phyloP scores from a whole-genome alignment of 2,888 invertebrate genomes.

The Chrysotoxum bicinctum region DNA sequence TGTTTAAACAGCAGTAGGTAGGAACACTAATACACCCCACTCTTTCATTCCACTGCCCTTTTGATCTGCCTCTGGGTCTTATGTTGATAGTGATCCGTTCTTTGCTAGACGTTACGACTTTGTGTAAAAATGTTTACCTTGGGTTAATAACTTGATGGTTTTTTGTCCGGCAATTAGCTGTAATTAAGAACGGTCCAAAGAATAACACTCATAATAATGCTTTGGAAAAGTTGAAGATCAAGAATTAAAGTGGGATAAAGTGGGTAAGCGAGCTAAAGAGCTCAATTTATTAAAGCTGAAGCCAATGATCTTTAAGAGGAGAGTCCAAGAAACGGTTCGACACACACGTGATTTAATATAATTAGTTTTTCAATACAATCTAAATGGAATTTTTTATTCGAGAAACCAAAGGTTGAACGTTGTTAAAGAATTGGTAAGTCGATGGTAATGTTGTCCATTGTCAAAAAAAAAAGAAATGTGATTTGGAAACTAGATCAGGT shows the following conservation, averaged over 20 bases:
- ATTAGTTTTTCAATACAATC: neutral
- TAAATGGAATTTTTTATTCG: neutral
- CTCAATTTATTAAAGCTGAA: conserved; percentile 39
- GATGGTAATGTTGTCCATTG: neutral
- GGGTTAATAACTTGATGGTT: conserved; percentile 31
- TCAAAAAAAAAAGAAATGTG: neutral
- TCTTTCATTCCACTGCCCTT: conserved; percentile 42
- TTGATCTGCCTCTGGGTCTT: conserved; percentile 46
- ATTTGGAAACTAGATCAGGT: neutral
- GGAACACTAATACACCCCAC: neutral
- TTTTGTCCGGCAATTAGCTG: conserved; percentile 9
- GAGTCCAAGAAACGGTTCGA: neutral
- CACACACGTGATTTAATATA: neutral
- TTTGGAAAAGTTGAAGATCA: conserved; percentile 50
- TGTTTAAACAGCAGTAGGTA: conserved; percentile 5
- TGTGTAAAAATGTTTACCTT: conserved; percentile 7
- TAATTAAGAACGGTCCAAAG: conserved; percentile 67
- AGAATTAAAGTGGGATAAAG: conserved; percentile 6
- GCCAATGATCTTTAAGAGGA: conserved; percentile 14
- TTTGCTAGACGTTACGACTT: neutral
- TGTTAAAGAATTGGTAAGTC: neutral
- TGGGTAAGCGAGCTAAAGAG: neutral
- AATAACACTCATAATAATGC: conserved; percentile 42
- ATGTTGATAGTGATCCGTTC: conserved; percentile 55
- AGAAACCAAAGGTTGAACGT: neutral